Percentiles rank a stretch among this genome's conserved stretches.
phyloP scores from a whole-genome alignment of 2,113 vertebrate genomes.

The Pipra filicauda region DNA sequence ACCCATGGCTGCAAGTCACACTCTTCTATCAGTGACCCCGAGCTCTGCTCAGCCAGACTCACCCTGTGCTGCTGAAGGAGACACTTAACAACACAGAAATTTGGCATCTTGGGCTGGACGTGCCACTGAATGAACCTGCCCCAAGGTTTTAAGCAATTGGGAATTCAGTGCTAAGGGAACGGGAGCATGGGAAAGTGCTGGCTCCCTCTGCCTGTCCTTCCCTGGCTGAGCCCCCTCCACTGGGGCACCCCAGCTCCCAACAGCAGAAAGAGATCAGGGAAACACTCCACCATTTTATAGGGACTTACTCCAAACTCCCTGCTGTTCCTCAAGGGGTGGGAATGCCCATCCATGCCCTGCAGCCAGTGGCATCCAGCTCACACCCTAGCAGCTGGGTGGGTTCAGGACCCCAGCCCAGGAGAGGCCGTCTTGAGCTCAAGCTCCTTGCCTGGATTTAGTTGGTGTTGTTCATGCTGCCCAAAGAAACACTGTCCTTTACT shows the following conservation, averaged over 20 bases:
- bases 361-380: not conserved
- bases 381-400: fast-evolving
- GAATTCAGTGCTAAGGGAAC: no score
- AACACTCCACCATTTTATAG: no score
- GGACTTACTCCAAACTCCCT: not conserved
- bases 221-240: not conserved
- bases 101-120: not conserved
- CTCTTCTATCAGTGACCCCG: not conserved
- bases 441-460: not conserved
- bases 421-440: not conserved
- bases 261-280: no score
- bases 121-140: fast-evolving
- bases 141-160: not conserved
- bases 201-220: not conserved
- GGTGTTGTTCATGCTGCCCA: not conserved
- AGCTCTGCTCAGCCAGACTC: not conserved
- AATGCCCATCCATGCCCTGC: fast-evolving
- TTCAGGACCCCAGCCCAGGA: not conserved
- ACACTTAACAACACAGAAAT: not conserved
- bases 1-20: not conserved
- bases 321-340: fast-evolving
- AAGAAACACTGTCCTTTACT: not conserved
- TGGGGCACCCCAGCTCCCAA: not conserved
- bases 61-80: not conserved
- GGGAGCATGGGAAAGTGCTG: not conserved